A percentile compares a stretch with the other conserved stretches of the same genome.
Conservation (phyloP, 2,113 vertebrate genomes). For the Cheirogaleus medius region DNA sequence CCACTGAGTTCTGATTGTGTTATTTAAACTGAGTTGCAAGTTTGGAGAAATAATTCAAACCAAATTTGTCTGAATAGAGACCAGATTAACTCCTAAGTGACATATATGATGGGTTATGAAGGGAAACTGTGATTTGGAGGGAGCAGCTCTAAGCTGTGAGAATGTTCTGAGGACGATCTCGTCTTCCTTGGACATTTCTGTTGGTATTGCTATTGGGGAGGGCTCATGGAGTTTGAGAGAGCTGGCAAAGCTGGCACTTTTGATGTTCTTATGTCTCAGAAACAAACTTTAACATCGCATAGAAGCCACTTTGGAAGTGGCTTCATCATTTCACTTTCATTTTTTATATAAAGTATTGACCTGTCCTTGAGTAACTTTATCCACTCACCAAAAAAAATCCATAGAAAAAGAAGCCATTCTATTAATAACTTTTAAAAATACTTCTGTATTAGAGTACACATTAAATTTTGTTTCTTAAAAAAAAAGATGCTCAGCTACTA, state of each 20-base stretch:
- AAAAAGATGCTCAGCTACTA: background rate
- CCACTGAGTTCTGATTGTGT: background rate
- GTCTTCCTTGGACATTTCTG: background rate
- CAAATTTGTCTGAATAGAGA: background rate
- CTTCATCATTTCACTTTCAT: background rate
- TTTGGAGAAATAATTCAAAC: background rate
- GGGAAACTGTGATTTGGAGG: background rate
- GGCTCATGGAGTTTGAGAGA: background rate
- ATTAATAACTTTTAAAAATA: background rate
- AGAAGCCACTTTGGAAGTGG: background rate
- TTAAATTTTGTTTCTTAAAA: background rate
- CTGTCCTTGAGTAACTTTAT: background rate
- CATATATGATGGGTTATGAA: background rate
- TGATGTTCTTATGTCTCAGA: background rate
- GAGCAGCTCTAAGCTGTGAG: background rate
- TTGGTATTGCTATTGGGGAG: background rate
- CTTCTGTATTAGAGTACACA: background rate
- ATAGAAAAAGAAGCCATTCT: background rate
- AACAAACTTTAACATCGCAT: background rate
- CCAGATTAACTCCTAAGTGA: background rate
- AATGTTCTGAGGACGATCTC: fast-evolving
- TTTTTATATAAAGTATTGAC: background rate
- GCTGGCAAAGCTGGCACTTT: background rate
- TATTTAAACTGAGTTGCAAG: background rate
- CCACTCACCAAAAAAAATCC: background rate